phyloP scores from a whole-genome alignment of 2,888 invertebrate species.

The Melikaiella ostensackeni region DNA sequence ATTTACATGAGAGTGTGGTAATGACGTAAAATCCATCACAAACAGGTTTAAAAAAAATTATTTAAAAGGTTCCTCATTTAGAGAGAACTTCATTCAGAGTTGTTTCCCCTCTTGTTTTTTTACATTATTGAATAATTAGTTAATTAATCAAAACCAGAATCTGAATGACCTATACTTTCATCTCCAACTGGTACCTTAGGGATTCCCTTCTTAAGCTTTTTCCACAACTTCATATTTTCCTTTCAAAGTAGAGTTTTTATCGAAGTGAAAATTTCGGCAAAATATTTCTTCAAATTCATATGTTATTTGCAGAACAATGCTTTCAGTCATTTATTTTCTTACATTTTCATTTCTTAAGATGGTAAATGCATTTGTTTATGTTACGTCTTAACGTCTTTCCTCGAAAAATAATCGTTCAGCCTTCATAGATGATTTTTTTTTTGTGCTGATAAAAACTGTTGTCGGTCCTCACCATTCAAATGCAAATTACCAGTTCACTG shows the following conservation, averaged over 20 bases:
- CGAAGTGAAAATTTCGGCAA: background rate
- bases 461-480: conserved; percentile 22
- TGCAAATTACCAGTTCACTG: conserved; percentile 22
- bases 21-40: background rate
- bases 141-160: background rate
- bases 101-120: too few relatives aligned
- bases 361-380: background rate
- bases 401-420: background rate
- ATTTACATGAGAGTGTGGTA: background rate
- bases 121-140: background rate
- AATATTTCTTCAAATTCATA: conserved; percentile 6
- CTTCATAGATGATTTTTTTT: conserved; percentile 17
- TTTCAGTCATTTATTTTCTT: background rate
- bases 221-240: background rate
- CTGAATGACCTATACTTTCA: background rate
- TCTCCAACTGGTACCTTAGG: background rate
- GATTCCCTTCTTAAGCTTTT: background rate
- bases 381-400: background rate
- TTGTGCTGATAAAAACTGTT: conserved; percentile 8
- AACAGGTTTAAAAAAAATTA: background rate
- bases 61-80: background rate
- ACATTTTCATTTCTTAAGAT: background rate
- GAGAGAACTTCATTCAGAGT: too few relatives aligned
- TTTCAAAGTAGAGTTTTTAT: background rate
- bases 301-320: background rate